Evolutionary conservation across 1,140 invertebrate genomes (phyloP).

Genomic region (Meloidogyne chitwoodi): DNA sequence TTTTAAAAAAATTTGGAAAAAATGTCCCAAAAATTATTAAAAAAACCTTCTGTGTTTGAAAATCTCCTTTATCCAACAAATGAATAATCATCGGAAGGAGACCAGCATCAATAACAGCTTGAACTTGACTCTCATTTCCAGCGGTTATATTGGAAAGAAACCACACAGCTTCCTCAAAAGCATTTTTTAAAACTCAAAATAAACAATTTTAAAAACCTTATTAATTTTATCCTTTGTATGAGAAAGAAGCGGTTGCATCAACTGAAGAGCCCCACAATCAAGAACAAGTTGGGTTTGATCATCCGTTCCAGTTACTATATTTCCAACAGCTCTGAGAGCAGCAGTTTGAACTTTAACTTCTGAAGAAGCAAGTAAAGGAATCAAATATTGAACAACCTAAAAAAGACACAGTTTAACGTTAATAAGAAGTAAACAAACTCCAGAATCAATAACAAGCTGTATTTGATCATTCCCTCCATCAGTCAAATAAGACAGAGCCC

Average conservation of each 20-base stretch:
- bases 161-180: conserved; percentile 84
- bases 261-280: conserved; percentile 83
- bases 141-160: conserved; percentile 97
- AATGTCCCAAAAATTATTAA: not conserved
- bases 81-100: conserved; percentile 88
- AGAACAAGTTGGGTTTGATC: conserved; percentile 93
- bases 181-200: not conserved
- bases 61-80: conserved; percentile 84
- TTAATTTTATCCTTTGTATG: conserved; percentile 82
- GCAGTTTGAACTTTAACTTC: conserved; percentile 96
- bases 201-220: conserved; percentile 63
- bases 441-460: conserved; percentile 61
- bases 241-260: conserved; percentile 80
- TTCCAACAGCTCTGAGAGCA: conserved; percentile 89
- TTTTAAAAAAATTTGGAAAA: not conserved
- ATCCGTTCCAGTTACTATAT: conserved; percentile 97
- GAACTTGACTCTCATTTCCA: conserved; percentile 86
- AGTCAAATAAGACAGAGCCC: conserved; percentile 97
- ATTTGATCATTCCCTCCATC: conserved; percentile 92
- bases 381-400: conserved; percentile 76
- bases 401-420: not conserved
- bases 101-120: conserved; percentile 89
- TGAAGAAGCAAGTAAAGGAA: conserved; percentile 86
- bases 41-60: conserved; percentile 83
- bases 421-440: conserved; percentile 3